phyloP scores from a whole-genome alignment of 2,797 vertebrate species.

The Harpagifer antarcticus region DNA sequence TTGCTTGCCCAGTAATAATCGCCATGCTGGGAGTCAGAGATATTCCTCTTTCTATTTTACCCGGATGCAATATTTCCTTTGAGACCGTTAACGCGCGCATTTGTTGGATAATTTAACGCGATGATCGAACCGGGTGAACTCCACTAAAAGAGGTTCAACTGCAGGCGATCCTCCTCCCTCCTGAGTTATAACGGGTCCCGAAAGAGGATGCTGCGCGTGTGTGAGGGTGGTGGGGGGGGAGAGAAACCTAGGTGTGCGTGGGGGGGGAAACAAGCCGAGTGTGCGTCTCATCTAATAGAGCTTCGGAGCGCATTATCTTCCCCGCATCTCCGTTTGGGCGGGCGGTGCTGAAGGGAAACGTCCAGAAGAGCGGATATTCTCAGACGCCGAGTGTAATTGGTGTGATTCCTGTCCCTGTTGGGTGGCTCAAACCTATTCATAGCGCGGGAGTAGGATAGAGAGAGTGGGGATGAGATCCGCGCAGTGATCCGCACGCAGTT shows the following conservation, averaged over 20 bases:
- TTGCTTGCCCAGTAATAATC: not conserved
- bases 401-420: conserved; percentile 72
- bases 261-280: conserved; percentile 63
- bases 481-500: conserved; percentile 42
- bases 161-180: conserved; percentile 40
- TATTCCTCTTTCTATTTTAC: not conserved
- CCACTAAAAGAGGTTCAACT: conserved; percentile 36
- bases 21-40: not conserved
- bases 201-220: conserved; percentile 41
- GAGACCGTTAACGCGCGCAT: conserved; percentile 19
- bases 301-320: conserved; percentile 79
- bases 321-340: conserved; percentile 76
- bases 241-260: conserved; percentile 57
- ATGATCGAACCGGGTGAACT: conserved; percentile 38
- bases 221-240: conserved; percentile 26
- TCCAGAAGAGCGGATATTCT: conserved; percentile 60
- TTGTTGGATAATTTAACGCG: conserved; percentile 38
- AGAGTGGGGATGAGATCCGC: conserved; percentile 24
- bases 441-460: conserved; percentile 53
- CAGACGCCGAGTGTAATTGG: conserved; percentile 71
- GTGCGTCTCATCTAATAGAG: conserved; percentile 77
- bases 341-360: conserved; percentile 63
- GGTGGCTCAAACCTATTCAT: conserved; percentile 59
- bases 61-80: conserved; percentile 16
- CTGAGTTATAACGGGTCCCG: conserved; percentile 56